A percentile compares a stretch with the other conserved stretches of the same genome.
These are phyloP conservation scores for Sceloporus undulatus DNA, from an alignment of 2,113 vertebrate species.

Conservation along the genomic window DNA sequence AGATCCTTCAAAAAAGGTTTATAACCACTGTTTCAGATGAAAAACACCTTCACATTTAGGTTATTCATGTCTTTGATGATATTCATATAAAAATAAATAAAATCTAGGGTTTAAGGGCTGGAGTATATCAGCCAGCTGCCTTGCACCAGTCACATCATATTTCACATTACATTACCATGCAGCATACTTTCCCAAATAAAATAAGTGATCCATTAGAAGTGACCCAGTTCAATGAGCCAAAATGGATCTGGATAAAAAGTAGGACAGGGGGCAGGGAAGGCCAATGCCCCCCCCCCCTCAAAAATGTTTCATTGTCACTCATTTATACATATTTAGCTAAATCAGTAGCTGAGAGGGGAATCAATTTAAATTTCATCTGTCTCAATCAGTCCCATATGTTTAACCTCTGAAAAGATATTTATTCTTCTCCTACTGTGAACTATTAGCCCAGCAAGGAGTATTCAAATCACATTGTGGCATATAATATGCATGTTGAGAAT, in stretches of 20 bases:
- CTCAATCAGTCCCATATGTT: conserved; percentile 14
- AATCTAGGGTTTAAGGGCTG: fast-evolving
- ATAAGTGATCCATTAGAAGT: conserved; percentile 17
- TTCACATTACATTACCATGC: not conserved
- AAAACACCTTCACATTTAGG: not conserved
- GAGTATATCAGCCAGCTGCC: not conserved
- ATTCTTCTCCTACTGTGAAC: conserved; percentile 32
- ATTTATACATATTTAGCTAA: not conserved
- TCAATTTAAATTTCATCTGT: not conserved
- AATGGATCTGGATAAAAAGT: not conserved
- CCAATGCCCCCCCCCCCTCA: not conserved
- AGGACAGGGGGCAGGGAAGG: conserved; percentile 14
- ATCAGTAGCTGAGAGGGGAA: conserved; percentile 28
- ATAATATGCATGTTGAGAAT: not conserved
- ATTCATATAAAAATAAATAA: not conserved
- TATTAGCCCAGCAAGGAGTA: not conserved
- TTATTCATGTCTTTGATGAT: fast-evolving
- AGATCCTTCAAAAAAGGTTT: too few relatives aligned
- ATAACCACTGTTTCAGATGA: not conserved
- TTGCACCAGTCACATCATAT: not conserved
- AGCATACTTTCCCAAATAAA: conserved; percentile 17
- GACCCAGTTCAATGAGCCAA: not conserved
- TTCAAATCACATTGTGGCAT: not conserved
- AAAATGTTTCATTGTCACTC: not conserved
- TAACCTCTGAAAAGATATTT: not conserved